These are phyloP conservation scores for Oreocharis arfaki DNA, from an alignment of 2,113 vertebrate genomes.

Conservation along the genomic window DNA sequence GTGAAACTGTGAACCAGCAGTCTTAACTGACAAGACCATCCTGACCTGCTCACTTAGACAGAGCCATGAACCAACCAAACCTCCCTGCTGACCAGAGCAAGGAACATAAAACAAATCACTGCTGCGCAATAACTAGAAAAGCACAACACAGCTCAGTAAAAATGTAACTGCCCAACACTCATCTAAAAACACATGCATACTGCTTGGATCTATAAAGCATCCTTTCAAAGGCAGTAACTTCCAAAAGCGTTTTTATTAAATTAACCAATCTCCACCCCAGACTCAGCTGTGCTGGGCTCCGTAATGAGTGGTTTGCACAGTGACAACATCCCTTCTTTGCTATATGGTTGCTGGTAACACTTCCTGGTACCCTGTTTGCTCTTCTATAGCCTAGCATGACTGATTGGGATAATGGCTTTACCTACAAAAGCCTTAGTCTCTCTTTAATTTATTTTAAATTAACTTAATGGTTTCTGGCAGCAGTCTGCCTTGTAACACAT, in stretches of 20 bases:
- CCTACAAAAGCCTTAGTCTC: not conserved
- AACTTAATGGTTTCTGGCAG: conserved; percentile 29
- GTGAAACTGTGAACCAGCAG: not conserved
- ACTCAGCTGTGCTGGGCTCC: not conserved
- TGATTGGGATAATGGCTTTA: conserved; percentile 23
- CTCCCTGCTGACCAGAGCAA: not conserved
- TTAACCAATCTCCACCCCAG: not conserved
- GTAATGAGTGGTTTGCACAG: not conserved
- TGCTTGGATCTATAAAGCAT: not conserved
- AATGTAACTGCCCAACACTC: not conserved
- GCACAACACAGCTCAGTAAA: not conserved
- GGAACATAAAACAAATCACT: not conserved
- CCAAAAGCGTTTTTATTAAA: not conserved
- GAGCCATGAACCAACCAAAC: not conserved
- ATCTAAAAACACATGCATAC: not conserved
- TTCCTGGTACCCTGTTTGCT: not conserved
- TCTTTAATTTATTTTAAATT: conserved; percentile 30
- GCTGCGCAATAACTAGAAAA: not conserved
- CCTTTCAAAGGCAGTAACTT: not conserved
- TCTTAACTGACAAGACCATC: not conserved
- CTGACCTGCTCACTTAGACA: not conserved
- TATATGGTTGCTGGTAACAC: not conserved
- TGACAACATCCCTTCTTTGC: not conserved
- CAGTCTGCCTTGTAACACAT: not conserved
- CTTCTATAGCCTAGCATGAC: not conserved